Base-by-base conservation (phyloP, 2,888 invertebrate species). In the Netelia fuscicornis region DNA sequence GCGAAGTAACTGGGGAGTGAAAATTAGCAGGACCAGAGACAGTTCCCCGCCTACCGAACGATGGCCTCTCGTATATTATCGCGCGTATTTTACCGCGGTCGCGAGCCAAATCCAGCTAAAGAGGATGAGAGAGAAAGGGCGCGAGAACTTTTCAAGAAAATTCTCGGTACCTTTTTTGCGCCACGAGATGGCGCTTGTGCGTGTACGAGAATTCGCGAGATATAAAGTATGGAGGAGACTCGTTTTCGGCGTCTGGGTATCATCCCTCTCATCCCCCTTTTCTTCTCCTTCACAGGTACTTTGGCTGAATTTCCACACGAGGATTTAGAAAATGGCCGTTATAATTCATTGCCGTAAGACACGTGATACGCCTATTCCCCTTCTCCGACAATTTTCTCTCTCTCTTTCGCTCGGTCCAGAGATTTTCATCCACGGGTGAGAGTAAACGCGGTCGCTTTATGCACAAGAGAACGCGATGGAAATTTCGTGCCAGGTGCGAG, bases 201-300 rank as follows among this genome's bases (percentile, higher is more conserved):
- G n/a, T 68, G 56, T 62, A 44, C 17, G 62, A 62, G 48, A 76
- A 80, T 76, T 52, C 75, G 58, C 64, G 70, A 62, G 77, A 74
- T 74, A 74, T 84, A 81, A 81, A 84, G 77, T 68, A 84, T 58
- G 76, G 68, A 17, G 17, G 20, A 11, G 25, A 52, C 60, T 71
- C 60, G 76, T 84, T 81, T 84, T 70, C 71, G 65, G 76, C 76
- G 70, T 52, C 65, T 48, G 65, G 23, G 62, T 74, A 54, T 81
- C 74, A 74, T 82, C 56, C 78, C 81, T 86, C 25, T 20, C 68
- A 76, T 68, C 74, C 23, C 52, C 30, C 52, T 75, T 52, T 62
- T 64, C 58, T 58, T 70, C 71, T 75, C 60, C 85, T 86, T 83
- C 81, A 70, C 84, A 85, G 87, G 87, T 86, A 87, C 86, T 72